Conservation (phyloP, 2,888 invertebrate genomes). For the Caenorhabditis sp. region DNA sequence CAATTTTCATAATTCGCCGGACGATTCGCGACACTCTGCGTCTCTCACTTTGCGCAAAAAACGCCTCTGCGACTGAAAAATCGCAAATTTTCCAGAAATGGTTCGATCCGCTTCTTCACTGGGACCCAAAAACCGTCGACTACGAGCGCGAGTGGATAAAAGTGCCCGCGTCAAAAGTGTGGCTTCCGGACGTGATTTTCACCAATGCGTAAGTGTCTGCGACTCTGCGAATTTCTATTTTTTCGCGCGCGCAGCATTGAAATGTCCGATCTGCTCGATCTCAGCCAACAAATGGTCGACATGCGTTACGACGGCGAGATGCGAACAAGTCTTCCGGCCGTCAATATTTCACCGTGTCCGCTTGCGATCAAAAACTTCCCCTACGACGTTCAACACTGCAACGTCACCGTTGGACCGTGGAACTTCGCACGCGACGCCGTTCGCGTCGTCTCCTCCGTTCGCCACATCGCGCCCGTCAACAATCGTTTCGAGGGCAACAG, state of each 20-base stretch:
- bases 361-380: constrained; percentile 48
- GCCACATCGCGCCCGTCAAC: constrained; percentile 10
- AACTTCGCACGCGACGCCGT: constrained; percentile 38
- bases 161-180: constrained; percentile 32
- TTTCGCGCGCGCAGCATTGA: constrained; percentile 44
- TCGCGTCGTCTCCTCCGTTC: constrained; percentile 22
- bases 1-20: too few species aligned
- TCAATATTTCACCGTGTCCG: constrained; percentile 45
- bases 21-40: too few species aligned
- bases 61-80: not conserved
- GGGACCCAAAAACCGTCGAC: constrained; percentile 40
- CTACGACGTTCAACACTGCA: constrained; percentile 49
- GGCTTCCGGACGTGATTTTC: constrained; percentile 54
- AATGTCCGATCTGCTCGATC: constrained; percentile 29
- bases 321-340: constrained; percentile 37
- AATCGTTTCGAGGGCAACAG: constrained; percentile 48
- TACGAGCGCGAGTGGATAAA: constrained; percentile 45
- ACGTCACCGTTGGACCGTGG: constrained; percentile 48
- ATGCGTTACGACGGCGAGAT: constrained; percentile 43
- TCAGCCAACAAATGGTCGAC: constrained; percentile 39
- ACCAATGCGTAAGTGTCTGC: constrained; percentile 30
- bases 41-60: too few species aligned
- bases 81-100: constrained; percentile 41
- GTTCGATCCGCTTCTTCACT: constrained; percentile 56
- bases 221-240: not conserved